Conservation (phyloP, 2,888 invertebrate genomes). For the Theretra japonica region DNA sequence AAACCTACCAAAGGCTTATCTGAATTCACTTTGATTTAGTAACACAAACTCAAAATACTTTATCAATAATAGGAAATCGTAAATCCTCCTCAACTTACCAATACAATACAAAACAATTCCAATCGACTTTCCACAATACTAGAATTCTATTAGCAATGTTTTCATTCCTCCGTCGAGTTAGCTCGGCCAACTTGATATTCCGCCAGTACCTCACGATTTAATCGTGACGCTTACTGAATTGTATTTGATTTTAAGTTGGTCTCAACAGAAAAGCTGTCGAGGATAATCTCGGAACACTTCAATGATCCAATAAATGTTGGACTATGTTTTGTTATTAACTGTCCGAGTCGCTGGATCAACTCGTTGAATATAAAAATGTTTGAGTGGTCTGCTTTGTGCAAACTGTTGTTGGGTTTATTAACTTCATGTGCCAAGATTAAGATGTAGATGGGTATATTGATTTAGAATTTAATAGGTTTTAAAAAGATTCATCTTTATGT, state of each 20-base stretch:
- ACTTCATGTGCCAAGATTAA: background rate
- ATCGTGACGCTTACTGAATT: slow-evolving; percentile 24
- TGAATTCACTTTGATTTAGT: background rate
- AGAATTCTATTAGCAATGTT: slow-evolving; percentile 8
- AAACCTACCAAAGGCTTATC: background rate
- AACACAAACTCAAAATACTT: background rate
- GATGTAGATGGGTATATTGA: background rate
- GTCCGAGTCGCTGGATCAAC: background rate
- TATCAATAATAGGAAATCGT: too few species aligned
- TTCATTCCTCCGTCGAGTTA: background rate
- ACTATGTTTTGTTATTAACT: slow-evolving; percentile 25
- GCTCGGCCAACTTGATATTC: slow-evolving; percentile 8
- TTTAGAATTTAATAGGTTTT: background rate
- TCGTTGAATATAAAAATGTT: background rate
- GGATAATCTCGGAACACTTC: slow-evolving; percentile 10
- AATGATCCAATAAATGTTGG: slow-evolving; percentile 23
- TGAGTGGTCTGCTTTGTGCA: background rate
- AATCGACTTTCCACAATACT: background rate
- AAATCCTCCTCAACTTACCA: background rate
- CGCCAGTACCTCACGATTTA: background rate
- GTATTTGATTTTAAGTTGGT: slow-evolving; percentile 25
- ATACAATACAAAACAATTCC: slow-evolving; percentile 10
- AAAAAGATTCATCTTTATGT: background rate
- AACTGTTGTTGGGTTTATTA: background rate
- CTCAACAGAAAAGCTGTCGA: slow-evolving; percentile 21